Conservation (phyloP, 2,888 invertebrate genomes). For the Philonicus albiceps region DNA sequence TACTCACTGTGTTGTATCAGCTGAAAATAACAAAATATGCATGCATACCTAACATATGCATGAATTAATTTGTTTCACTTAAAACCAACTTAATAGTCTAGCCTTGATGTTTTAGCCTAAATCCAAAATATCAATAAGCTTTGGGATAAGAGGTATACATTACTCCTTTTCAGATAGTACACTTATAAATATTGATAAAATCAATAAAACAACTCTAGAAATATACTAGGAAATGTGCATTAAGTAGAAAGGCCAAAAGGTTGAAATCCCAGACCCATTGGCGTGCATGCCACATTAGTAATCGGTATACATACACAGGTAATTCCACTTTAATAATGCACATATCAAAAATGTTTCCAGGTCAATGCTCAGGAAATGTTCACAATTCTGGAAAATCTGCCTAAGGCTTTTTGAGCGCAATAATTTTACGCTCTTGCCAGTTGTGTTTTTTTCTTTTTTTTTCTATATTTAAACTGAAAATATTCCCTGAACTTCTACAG, state of each 20-base stretch:
- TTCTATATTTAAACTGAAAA: conserved; percentile 19
- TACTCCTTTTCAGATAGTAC: background rate
- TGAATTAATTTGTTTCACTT: no score
- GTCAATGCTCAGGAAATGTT: background rate
- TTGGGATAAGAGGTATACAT: background rate
- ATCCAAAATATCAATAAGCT: background rate
- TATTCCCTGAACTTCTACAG: conserved; percentile 10
- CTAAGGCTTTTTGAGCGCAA: background rate
- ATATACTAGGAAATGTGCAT: background rate
- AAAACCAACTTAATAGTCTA: no score
- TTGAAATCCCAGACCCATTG: background rate
- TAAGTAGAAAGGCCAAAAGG: background rate
- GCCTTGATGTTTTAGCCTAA: background rate
- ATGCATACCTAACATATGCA: no score
- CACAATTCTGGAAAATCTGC: conserved; percentile 14
- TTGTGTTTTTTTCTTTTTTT: no score
- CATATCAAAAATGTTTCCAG: conserved; percentile 23
- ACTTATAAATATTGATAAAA: background rate
- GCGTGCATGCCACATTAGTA: background rate
- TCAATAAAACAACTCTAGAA: background rate
- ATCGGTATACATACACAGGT: background rate
- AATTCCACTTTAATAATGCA: background rate
- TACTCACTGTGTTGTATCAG: no score
- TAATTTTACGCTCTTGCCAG: background rate
- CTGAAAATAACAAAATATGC: no score